Evolutionary conservation across 2,888 invertebrate genomes (phyloP), one percentile per base, ranked within the genome.

Genomic region (Sipha maydis): DNA sequence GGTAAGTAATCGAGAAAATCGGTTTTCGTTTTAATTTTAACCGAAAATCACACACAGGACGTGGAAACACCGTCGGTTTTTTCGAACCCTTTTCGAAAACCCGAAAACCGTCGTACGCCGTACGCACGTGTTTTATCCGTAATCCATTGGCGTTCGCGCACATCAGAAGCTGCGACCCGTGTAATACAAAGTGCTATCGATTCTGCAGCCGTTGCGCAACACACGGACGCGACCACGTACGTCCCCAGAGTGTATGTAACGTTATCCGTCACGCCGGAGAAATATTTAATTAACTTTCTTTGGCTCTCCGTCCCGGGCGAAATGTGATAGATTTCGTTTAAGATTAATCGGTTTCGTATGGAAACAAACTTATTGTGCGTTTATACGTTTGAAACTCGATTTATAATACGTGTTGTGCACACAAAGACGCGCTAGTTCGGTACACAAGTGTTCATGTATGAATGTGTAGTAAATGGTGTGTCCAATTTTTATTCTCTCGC

Each of bases 291-390:
- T 84, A 84, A 84, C 84, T 84, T 84, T 84, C 84, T 84, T 84
- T 17, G 17, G 41, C 76, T 75, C 75, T 3, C 21, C 38, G n/a
- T 71, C 75, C 84, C 17, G 61, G 41, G 76, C 54, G 61, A 84
- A 84, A 84, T 84, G 61, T 84, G 61, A 84, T 84, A 84, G 83
- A 83, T 83, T 75, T 83, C 83, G 83, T 83, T 83, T 83, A 83
- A 83, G 83, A 83, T 83, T 83, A 83, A 83, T 83, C 83, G 73
- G 83, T 61, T 75, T 83, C 56, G 38, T 83, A 56, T 34, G 7
- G 0, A 31, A 7, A 54, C 2, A 48, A 73, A 34, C 73, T 73
- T 75, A 34, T 56, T 56, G 34, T 83, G 17, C 61, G 21, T 3
- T 5, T 7, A 61, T 83, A 25, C 75, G 38, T 61, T 48, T 38